These are phyloP conservation scores for Varanus salvator DNA, from an alignment of 2,113 vertebrate species.

Conservation along the genomic window DNA sequence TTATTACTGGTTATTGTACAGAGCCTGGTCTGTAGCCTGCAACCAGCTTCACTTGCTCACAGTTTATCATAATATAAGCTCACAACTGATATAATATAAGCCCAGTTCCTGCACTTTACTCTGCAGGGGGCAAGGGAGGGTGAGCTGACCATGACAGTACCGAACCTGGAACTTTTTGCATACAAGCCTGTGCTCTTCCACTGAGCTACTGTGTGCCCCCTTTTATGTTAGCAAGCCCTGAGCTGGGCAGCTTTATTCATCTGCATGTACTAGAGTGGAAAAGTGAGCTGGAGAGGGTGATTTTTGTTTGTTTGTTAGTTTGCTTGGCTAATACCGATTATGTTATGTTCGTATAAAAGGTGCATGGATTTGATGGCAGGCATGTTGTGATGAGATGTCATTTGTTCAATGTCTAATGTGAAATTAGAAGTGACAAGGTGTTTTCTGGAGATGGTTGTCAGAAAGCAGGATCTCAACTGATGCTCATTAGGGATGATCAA, in stretches of 20 bases:
- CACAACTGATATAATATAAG: too few species aligned
- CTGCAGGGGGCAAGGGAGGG: too few species aligned
- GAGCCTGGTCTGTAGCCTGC: too few species aligned
- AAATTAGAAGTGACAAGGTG: slow-evolving; percentile 13
- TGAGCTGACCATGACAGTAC: too few species aligned
- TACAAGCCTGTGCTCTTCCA: background rate
- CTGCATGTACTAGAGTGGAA: too few species aligned
- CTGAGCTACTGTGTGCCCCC: background rate
- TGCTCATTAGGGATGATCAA: background rate
- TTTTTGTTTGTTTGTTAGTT: background rate
- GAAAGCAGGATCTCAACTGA: background rate
- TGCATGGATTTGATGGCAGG: background rate
- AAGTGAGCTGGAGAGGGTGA: background rate
- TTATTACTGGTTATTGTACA: too few species aligned
- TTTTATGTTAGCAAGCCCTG: background rate
- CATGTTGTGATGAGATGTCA: background rate
- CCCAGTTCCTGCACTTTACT: too few species aligned
- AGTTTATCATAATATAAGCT: too few species aligned
- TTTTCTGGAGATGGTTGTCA: background rate
- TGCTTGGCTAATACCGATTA: background rate
- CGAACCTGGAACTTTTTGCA: background rate
- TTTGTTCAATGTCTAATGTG: background rate
- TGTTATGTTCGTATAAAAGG: background rate
- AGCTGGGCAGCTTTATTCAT: background rate
- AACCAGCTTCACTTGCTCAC: too few species aligned